Conservation (phyloP, 1,140 invertebrate genomes). For the Temnothorax curvispinosus region DNA sequence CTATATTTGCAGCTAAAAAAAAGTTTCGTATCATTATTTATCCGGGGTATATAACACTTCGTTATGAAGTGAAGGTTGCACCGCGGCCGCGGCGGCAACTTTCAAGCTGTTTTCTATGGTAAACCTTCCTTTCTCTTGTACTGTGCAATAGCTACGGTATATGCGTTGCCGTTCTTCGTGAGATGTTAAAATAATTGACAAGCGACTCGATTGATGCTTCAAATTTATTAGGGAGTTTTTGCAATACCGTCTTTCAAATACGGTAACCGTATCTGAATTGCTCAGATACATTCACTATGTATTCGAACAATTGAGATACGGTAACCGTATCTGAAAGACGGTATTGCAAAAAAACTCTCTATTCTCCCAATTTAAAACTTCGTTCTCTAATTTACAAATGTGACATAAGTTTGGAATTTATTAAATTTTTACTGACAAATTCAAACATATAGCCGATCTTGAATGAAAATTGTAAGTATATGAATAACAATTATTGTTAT, state of each 20-base stretch:
- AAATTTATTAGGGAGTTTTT: neutral
- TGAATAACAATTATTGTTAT: neutral
- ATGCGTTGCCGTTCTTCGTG: slow-evolving; percentile 41
- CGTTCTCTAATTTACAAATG: neutral
- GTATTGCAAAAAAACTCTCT: no score
- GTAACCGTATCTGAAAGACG: no score
- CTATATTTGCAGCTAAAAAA: neutral
- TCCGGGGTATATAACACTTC: slow-evolving; percentile 21
- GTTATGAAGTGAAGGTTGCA: slow-evolving; percentile 50
- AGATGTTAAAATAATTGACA: slow-evolving; percentile 53
- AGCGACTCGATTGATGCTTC: neutral
- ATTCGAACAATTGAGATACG: no score
- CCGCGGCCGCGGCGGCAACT: slow-evolving; percentile 50
- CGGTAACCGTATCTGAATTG: no score
- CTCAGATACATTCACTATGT: no score
- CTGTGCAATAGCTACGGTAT: slow-evolving; percentile 20
- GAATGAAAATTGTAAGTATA: neutral
- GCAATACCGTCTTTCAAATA: no score
- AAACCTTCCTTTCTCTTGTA: slow-evolving; percentile 67
- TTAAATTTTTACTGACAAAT: neutral
- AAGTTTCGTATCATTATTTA: no score
- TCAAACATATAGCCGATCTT: neutral
- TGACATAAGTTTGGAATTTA: neutral
- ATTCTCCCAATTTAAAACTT: neutral
- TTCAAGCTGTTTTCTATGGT: slow-evolving; percentile 67